Evolutionary conservation across 2,113 vertebrate species (phyloP).

Genomic region (Chaetura pelagica): DNA sequence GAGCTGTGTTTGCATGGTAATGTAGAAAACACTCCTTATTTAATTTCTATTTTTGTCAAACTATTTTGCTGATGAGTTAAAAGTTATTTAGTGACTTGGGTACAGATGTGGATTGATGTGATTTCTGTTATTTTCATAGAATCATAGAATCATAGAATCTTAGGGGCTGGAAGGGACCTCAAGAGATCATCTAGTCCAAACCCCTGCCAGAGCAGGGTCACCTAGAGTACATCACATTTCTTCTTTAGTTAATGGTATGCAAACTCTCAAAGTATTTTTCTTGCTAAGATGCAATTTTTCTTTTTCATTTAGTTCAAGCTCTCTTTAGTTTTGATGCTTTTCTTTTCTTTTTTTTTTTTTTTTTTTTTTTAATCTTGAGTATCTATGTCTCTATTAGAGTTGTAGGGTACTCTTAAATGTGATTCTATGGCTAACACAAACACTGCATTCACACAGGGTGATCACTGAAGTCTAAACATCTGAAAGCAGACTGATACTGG

Average conservation of each 20-base stretch:
- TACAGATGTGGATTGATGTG: neutral
- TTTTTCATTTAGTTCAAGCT: neutral
- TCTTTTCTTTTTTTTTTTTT: neutral
- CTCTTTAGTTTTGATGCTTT: neutral
- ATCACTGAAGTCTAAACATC: neutral
- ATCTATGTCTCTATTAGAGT: neutral
- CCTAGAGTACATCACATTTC: too few species aligned
- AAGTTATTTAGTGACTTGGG: neutral
- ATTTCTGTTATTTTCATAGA: neutral
- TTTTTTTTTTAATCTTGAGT: neutral
- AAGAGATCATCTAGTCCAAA: too few species aligned
- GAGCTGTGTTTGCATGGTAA: neutral
- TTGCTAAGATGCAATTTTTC: neutral
- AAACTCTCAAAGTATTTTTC: neutral
- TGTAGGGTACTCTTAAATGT: neutral
- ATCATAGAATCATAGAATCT: too few species aligned
- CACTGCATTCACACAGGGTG: neutral
- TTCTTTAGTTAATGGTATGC: neutral
- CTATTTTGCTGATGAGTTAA: neutral
- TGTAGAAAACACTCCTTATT: neutral
- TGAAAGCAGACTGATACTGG: neutral
- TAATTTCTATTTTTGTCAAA: neutral
- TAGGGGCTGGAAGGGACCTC: too few species aligned
- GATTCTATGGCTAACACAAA: neutral
- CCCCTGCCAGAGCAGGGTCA: too few species aligned